Conservation (phyloP, 2,797 vertebrate genomes). For the Acanthornis magna region DNA sequence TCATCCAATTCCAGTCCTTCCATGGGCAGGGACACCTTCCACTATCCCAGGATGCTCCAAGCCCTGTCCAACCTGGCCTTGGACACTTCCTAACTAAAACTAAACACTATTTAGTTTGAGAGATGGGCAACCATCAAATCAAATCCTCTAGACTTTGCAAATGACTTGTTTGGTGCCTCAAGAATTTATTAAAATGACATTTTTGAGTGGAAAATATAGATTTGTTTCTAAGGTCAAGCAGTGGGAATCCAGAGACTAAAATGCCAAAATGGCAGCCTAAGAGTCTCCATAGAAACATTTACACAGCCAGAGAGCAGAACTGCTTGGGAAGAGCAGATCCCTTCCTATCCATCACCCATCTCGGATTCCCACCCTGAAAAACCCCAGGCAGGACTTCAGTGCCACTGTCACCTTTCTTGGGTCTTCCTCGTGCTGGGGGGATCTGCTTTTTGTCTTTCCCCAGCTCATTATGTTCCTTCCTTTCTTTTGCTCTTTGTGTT, state of each 20-base stretch:
- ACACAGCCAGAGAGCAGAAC: background rate
- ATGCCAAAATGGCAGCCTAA: background rate
- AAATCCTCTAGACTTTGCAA: background rate
- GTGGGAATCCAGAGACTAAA: background rate
- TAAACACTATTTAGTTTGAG: background rate
- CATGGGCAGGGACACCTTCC: background rate
- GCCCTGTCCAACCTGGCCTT: accelerated
- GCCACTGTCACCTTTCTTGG: background rate
- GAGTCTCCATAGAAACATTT: background rate
- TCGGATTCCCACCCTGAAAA: background rate
- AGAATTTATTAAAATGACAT: background rate
- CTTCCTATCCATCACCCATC: background rate
- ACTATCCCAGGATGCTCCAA: background rate
- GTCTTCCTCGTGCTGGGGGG: background rate
- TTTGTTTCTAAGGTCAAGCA: background rate
- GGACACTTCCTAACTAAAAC: background rate
- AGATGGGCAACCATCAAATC: background rate
- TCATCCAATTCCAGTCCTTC: background rate
- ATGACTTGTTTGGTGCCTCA: background rate
- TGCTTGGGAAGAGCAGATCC: background rate
- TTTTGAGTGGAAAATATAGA: background rate
- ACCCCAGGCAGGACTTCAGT: background rate
- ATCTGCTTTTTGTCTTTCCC: background rate
- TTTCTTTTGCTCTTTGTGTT: background rate
- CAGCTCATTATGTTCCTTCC: background rate